Conservation (phyloP, 2,113 vertebrate species). For the Ictalurus punctatus region DNA sequence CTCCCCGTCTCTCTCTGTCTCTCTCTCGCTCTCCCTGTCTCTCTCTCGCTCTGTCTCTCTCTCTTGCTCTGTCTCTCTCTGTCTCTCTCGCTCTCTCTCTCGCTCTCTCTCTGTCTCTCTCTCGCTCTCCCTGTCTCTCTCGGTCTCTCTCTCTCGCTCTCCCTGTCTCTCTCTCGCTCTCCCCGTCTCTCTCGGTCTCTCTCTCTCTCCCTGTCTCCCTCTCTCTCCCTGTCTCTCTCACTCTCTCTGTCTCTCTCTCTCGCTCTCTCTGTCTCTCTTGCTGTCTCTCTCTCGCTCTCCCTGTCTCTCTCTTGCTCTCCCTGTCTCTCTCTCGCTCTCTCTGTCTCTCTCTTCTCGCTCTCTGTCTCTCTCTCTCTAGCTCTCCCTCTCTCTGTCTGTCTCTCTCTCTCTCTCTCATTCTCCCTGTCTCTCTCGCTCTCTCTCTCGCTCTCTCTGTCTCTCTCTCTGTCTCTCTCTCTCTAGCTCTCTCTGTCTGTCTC, state of each 20-base stretch:
- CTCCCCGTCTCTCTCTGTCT: neutral
- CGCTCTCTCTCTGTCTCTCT: neutral
- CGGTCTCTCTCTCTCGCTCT: too few relatives aligned
- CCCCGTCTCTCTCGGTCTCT: neutral
- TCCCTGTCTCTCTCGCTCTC: too few relatives aligned
- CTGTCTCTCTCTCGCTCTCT: neutral
- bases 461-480: neutral
- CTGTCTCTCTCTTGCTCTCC: neutral
- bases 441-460: accelerated
- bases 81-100: neutral
- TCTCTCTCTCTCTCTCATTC: neutral
- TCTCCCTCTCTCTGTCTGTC: neutral
- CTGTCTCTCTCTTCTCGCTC: neutral
- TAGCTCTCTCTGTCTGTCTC: neutral
- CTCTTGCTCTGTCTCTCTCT: neutral
- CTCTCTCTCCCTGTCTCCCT: neutral
- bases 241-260: neutral
- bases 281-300: neutral
- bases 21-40: too few relatives aligned
- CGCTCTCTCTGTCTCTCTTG: neutral
- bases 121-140: neutral
- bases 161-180: neutral
- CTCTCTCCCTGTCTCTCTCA: neutral
- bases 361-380: neutral
- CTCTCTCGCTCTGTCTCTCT: too few relatives aligned